Evolutionary conservation across 2,888 invertebrate species (phyloP), one percentile per base, ranked within the genome.

Genomic region (Tiliacea aurago): DNA sequence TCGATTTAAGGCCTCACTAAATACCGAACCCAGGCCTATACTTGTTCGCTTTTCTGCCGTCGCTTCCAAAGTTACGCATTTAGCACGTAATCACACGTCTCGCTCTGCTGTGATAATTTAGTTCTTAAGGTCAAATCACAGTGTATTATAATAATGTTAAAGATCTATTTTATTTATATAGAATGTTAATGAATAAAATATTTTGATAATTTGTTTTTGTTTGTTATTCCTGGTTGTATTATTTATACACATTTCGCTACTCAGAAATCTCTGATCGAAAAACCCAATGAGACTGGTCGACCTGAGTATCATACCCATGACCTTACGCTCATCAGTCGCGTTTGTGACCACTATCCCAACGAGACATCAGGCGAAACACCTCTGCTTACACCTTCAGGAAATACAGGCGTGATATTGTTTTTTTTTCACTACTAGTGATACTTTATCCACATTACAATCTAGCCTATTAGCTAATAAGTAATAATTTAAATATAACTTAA

Each of bases 51-150:
- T 73, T 64, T 64, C 78, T 85, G 87, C 79, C 66, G 58, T 78
- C 72, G 84, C 80, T 77, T 73, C 23, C 62, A 80, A 70, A 84
- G 90, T 88, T 89, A 83, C 84, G 83, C 70, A 78, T 82, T 81
- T 81, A 45, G 78, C 85, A 88, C 80, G 85, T 78, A 76, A 71
- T 81, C 74, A 78, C 78, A 70, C 75, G 56, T 81, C 66, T 78
- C 58, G 80, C 81, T 78, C 85, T 84, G 77, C 91, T 91, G 90
- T 90, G 90, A 90, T 90, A 90, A 79, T 69, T 69, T 89, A 89
- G 89, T 84, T 83, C 7, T 47, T 90, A 90, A 89, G 87, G 75
- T 76, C 51, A 80, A 78, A 87, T 87, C 88, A 88, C 86, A 87
- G 82, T 88, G 76, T 81, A 86, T 76, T 80, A 80, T 80, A 68